These are phyloP conservation scores for Aporrectodea caliginosa DNA, from an alignment of 1,140 invertebrate genomes.

Conservation along the genomic window DNA sequence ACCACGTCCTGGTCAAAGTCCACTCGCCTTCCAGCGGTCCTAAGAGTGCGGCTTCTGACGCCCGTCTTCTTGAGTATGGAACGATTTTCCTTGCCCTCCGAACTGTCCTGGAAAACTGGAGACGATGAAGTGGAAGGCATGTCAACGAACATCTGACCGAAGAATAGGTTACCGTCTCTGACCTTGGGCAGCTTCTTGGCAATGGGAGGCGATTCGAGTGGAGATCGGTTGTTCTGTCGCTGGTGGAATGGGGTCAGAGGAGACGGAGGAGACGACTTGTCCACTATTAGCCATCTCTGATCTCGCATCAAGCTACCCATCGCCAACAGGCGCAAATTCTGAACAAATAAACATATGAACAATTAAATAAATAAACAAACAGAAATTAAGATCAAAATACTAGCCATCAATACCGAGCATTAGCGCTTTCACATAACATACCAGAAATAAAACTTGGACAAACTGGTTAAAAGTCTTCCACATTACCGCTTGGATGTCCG, in stretches of 20 bases:
- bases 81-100: slow-evolving; percentile 9
- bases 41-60: neutral
- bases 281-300: neutral
- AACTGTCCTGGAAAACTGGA: neutral
- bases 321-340: neutral
- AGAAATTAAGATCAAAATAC: too few relatives aligned
- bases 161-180: neutral
- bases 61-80: slow-evolving; percentile 21
- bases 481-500: too few relatives aligned
- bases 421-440: too few relatives aligned
- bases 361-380: neutral
- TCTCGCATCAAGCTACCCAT: neutral
- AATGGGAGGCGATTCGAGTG: slow-evolving; percentile 8
- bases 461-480: too few relatives aligned
- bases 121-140: neutral
- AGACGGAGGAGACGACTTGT: neutral
- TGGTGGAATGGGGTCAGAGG: neutral
- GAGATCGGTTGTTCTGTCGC: slow-evolving; percentile 10
- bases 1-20: slow-evolving; percentile 12
- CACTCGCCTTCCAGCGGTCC: neutral
- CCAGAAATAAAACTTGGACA: too few relatives aligned
- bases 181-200: slow-evolving; percentile 1
- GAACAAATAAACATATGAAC: neutral
- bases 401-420: too few relatives aligned
- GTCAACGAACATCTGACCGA: neutral